phyloP scores from a whole-genome alignment of 2,113 vertebrate species.

The Chelonoidis abingdonii region DNA sequence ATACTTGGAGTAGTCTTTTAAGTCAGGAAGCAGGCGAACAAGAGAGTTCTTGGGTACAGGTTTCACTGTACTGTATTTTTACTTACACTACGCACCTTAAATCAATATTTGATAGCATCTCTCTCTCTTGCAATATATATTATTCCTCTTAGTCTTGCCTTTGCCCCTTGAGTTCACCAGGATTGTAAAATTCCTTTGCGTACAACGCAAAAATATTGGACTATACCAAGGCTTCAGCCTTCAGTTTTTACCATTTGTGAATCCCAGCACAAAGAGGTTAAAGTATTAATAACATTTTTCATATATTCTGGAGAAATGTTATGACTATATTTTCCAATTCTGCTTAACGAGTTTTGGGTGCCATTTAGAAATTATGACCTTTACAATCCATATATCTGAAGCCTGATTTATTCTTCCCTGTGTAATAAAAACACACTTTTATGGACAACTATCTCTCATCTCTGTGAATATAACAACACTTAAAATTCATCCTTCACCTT shows the following conservation, averaged over 20 bases:
- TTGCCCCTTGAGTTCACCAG: background rate
- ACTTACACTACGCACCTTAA: background rate
- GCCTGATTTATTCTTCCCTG: background rate
- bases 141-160: background rate
- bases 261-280: background rate
- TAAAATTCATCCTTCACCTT: background rate
- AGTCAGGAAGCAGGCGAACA: background rate
- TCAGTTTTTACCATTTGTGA: background rate
- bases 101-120: background rate
- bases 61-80: background rate
- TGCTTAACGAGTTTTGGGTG: background rate
- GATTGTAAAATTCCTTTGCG: background rate
- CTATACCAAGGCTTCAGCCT: background rate
- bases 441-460: background rate
- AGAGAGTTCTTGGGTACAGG: background rate
- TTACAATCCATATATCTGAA: background rate
- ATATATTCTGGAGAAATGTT: background rate
- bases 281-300: background rate
- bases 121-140: background rate
- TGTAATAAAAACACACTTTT: background rate
- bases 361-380: background rate
- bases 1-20: background rate
- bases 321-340: background rate
- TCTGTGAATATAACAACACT: background rate
- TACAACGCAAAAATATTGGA: rapidly evolving